Evolutionary conservation across 92 coral and sea anemone species (phyloP).

Genomic region (Hydrozoanthus gracilis): DNA sequence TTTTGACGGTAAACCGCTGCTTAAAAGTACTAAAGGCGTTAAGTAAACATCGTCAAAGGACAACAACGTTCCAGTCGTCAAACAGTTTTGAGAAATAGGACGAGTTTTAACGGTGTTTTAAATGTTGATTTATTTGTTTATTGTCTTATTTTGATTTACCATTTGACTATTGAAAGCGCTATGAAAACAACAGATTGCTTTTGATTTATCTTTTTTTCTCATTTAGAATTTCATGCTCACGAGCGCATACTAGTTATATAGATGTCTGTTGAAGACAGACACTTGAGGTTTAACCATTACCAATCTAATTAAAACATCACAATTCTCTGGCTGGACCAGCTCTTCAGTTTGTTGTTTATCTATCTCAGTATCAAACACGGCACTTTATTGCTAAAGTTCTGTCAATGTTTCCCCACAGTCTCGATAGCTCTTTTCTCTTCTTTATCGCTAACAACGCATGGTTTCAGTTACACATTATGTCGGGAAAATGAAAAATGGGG

Average conservation of each 20-base stretch:
- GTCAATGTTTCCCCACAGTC: not conserved
- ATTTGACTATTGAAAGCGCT: too few species aligned
- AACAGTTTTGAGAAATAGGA: too few species aligned
- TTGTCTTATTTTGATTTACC: too few species aligned
- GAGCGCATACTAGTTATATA: too few species aligned
- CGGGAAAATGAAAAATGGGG: constrained; percentile 29
- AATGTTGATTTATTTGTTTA: too few species aligned
- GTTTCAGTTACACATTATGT: not conserved
- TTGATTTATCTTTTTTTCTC: too few species aligned
- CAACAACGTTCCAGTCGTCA: too few species aligned
- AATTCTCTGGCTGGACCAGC: not conserved
- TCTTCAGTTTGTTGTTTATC: not conserved
- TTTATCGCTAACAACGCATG: not conserved
- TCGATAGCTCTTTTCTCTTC: not conserved
- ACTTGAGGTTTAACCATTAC: not conserved
- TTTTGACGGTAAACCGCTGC: not conserved
- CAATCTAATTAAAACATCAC: not conserved
- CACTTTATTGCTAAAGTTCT: not conserved
- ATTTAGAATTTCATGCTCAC: too few species aligned
- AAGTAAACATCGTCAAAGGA: not conserved
- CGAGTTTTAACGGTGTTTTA: too few species aligned
- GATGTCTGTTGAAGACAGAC: too few species aligned
- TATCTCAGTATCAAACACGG: too few species aligned
- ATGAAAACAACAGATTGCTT: not conserved
- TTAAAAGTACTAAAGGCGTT: not conserved